These are phyloP conservation scores for Diceros bicornis DNA, from an alignment of 2,797 vertebrate species.

Conservation along the genomic window DNA sequence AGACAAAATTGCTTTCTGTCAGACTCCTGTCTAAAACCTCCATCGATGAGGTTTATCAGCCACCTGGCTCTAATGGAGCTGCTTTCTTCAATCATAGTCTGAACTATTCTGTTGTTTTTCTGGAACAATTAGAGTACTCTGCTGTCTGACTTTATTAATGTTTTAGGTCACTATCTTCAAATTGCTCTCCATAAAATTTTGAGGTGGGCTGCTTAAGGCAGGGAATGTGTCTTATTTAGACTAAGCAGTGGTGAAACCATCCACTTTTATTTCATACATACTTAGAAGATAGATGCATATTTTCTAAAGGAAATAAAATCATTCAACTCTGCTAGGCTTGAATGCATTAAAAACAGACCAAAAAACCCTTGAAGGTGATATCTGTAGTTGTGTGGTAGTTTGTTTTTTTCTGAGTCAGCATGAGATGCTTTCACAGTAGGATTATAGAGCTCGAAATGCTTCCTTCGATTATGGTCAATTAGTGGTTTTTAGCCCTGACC, in stretches of 20 bases:
- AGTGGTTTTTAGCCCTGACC: background rate
- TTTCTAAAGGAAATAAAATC: slow-evolving; percentile 49
- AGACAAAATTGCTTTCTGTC: slow-evolving; percentile 83
- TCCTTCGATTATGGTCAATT: background rate
- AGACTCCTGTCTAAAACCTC: slow-evolving; percentile 80
- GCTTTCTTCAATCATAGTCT: slow-evolving; percentile 71
- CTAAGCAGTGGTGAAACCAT: slow-evolving; percentile 45
- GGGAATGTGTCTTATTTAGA: slow-evolving; percentile 9
- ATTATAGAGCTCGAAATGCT: background rate
- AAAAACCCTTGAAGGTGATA: background rate
- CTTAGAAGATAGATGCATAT: slow-evolving; percentile 14
- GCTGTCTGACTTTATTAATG: slow-evolving; percentile 70
- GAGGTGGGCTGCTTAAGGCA: slow-evolving; percentile 44
- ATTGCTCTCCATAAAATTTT: slow-evolving; percentile 66
- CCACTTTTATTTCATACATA: slow-evolving; percentile 3
- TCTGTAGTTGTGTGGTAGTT: background rate
- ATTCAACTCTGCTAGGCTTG: background rate
- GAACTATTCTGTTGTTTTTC: slow-evolving; percentile 66
- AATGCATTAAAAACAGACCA: slow-evolving; percentile 16
- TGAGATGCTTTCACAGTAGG: background rate
- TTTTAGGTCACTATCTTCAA: slow-evolving; percentile 68
- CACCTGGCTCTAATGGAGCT: slow-evolving; percentile 75
- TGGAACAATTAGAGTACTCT: slow-evolving; percentile 57
- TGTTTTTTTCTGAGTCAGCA: slow-evolving; percentile 25
- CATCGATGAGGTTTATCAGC: slow-evolving; percentile 79